Base-by-base conservation (phyloP, 2,113 vertebrate genomes). In the Climacteris rufus region DNA sequence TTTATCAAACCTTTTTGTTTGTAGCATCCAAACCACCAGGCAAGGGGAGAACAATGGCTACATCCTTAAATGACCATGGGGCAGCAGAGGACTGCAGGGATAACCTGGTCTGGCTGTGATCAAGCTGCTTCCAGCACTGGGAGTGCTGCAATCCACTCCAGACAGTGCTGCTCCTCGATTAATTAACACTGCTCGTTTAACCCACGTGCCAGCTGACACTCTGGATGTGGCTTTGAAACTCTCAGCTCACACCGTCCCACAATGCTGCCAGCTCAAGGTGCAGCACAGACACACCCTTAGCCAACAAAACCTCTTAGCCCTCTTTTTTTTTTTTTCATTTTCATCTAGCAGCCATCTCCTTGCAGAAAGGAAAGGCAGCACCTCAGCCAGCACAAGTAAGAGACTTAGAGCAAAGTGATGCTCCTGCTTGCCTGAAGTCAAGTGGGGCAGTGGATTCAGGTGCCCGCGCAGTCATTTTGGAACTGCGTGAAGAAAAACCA, bases 251-350 rank as follows among this genome's bases (percentile, higher is more conserved):
- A 20, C 11, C 0, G 0, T 44, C 60, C 47, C 7, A 19, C 0
- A 0, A n/a, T 0, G 0, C 56, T 45, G 42, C 35, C 35, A 47
- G 47, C 15, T 21, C 11, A 7, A 24, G 24, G 39, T 11, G 6
- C 35, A 42, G 47, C 80, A 83, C 27, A 52, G 60, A 37, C 0
- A 0, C 31, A 40, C 20, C 33, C 25, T n/a, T 15, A 47, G 21
- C 31, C 53, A 35, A 42, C 30, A 54, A 1, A n/a, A 40, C 28
- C 33, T 52, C 63, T 21, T 3, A 9, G 22, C 30, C 45, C 15
- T 35, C 33, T 30, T 28, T 17, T 33, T 37, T 33, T 49, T 45
- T 20, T 6, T 28, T 18, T 13, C 27, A 59, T 35, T 35, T 68
- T 17, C 47, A 70, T 30, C 69, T 37, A 74, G 56, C 25, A 70